Evolutionary conservation across 2,797 vertebrate genomes (phyloP), one percentile per base, ranked within the genome.

Genomic region (Manis javanica): DNA sequence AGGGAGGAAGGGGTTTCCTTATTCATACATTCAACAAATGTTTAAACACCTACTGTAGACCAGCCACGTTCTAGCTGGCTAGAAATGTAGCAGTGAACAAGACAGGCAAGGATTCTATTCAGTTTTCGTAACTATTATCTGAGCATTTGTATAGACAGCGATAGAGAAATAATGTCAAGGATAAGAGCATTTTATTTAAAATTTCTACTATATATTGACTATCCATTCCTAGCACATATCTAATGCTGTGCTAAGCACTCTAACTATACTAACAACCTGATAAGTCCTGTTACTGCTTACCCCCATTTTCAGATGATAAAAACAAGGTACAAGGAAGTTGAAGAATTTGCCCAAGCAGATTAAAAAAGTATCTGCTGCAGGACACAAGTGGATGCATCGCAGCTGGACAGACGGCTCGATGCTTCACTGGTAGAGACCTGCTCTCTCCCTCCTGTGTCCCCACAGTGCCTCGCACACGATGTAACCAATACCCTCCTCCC

Each of bases 291-390:
- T 51, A 29, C 21, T 95, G 75, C 34, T 68, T 46, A 75, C 37
- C 61, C 13, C 24, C 14, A n/a, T 42, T n/a, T 71, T 81, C 71
- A 46, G 42, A 77, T 68, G 75, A 93, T 68, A 77, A 91, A 90
- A 91, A 42, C 0, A 23, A 83, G 61, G 37, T 71, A 68, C 49
- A 85, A 37, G 90, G 68, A 91, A 37, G 19, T 10, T 61, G 19
- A 66, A 68, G 75, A 79, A 61, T 24, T 71, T 18, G 42, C 9
- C 39, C 79, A 42, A 18, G n/a, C 24, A 88, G 81, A 88, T 74
- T 46, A 46, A 19, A 68, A 68, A 74, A 90, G 49, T 85, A 63
- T 82, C 92, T 34, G 34, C 81, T 72, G 71, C 23, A 18, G 51
- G 46, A 74, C 46, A 61, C 16, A 66, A 49, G 29, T 5, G 4